phyloP scores from a whole-genome alignment of 1,140 invertebrate species.

The Drosophila orosa region DNA sequence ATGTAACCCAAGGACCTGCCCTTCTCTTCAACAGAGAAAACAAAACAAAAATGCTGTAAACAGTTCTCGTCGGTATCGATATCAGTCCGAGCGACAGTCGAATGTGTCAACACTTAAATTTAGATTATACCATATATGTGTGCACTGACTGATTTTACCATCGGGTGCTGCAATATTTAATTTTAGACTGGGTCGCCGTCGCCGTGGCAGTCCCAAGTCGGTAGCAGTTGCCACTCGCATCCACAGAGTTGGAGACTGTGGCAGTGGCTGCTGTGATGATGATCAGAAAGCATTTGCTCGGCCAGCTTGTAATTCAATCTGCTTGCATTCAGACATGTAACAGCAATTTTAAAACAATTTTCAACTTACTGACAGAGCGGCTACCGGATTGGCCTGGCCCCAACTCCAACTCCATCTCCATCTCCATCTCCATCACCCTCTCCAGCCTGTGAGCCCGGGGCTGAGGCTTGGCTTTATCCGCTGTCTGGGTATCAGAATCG shows the following conservation, averaged over 20 bases:
- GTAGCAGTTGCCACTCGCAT: slow-evolving; percentile 33
- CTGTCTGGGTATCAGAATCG: slow-evolving; percentile 51
- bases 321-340: slow-evolving; percentile 84
- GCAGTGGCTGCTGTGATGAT: slow-evolving; percentile 40
- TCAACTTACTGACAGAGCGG: slow-evolving; percentile 83
- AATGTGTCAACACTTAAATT: slow-evolving; percentile 82
- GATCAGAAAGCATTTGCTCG: slow-evolving; percentile 55
- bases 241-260: slow-evolving; percentile 14
- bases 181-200: slow-evolving; percentile 60
- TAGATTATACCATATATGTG: slow-evolving; percentile 82
- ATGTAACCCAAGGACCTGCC: not conserved
- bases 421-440: not conserved
- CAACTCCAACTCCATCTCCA: slow-evolving; percentile 17
- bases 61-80: slow-evolving; percentile 48
- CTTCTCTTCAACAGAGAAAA: not conserved
- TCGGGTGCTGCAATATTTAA: slow-evolving; percentile 69
- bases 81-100: slow-evolving; percentile 41
- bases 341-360: slow-evolving; percentile 84
- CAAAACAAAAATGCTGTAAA: slow-evolving; percentile 17
- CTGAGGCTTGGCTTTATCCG: slow-evolving; percentile 46
- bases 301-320: slow-evolving; percentile 81
- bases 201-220: slow-evolving; percentile 31
- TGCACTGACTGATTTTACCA: slow-evolving; percentile 68
- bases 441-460: slow-evolving; percentile 21
- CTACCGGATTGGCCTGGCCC: slow-evolving; percentile 78